Conservation (phyloP, 2,888 invertebrate species). For the Noctuana brunneofusca region DNA sequence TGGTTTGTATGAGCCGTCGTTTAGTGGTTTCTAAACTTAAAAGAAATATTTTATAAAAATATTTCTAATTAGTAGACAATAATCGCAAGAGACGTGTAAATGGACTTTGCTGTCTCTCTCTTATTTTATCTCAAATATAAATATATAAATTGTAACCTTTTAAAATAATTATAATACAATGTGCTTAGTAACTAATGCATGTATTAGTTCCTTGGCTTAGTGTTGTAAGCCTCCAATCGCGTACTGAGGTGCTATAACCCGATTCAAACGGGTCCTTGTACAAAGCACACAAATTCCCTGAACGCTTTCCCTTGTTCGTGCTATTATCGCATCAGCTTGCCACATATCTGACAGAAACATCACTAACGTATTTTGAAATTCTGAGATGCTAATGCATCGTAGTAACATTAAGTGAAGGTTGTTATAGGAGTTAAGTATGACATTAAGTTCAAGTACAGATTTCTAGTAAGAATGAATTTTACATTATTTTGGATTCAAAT, state of each 20-base stretch:
- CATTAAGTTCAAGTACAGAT: background rate
- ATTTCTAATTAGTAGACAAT: too few species aligned
- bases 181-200: background rate
- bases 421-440: background rate
- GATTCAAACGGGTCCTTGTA: conserved; percentile 56
- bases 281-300: conserved; percentile 65
- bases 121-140: too few species aligned
- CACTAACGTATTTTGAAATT: conserved; percentile 22
- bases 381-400: conserved; percentile 2
- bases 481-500: too few species aligned
- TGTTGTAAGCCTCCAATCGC: conserved; percentile 48
- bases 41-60: too few species aligned
- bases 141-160: too few species aligned
- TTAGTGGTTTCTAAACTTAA: too few species aligned
- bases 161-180: too few species aligned
- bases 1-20: too few species aligned
- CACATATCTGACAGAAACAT: conserved; percentile 38
- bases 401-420: background rate
- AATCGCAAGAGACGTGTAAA: too few species aligned
- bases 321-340: conserved; percentile 68
- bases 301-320: conserved; percentile 72
- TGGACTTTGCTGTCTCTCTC: too few species aligned
- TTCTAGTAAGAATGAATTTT: too few species aligned
- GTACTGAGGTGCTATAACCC: conserved; percentile 62
- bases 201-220: conserved; percentile 2